Conservation (phyloP, 2,888 invertebrate species). For the Chrysomela aeneicollis region DNA sequence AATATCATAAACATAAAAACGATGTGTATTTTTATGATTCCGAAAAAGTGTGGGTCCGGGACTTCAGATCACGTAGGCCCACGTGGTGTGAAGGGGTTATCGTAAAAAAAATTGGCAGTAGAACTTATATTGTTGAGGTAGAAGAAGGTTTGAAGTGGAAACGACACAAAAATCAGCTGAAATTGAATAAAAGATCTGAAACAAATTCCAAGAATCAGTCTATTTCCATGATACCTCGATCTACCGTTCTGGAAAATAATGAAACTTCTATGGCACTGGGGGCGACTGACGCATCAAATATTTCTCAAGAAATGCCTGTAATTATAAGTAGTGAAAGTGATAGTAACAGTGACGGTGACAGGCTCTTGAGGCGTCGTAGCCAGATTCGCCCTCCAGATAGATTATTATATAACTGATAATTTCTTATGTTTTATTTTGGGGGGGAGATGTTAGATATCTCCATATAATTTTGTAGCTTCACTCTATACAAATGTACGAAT, state of each 20-base stretch:
- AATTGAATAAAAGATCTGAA: background rate
- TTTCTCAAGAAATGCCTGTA: background rate
- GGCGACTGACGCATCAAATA: slow-evolving; percentile 6
- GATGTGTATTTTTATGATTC: background rate
- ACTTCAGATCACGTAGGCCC: slow-evolving; percentile 5
- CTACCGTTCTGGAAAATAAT: background rate
- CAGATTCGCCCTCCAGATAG: slow-evolving; percentile 9
- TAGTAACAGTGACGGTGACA: slow-evolving; percentile 7
- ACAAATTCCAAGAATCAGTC: background rate
- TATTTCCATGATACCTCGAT: slow-evolving; percentile 4
- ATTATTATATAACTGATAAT: background rate
- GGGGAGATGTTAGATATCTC: no score
- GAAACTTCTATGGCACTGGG: background rate
- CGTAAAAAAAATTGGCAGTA: background rate
- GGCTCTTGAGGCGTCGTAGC: slow-evolving; percentile 8
- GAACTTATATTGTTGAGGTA: slow-evolving; percentile 14
- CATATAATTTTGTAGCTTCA: no score
- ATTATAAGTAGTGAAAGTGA: background rate
- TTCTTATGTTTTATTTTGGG: no score
- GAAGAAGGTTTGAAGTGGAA: slow-evolving; percentile 11
- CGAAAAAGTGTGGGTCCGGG: slow-evolving; percentile 3
- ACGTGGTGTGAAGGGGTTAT: slow-evolving; percentile 1
- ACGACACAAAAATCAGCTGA: slow-evolving; percentile 2
- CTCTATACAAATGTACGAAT: no score
- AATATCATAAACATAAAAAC: no score